Evolutionary conservation across 2,113 vertebrate species (phyloP).

Genomic region (Prionailurus bengalensis): DNA sequence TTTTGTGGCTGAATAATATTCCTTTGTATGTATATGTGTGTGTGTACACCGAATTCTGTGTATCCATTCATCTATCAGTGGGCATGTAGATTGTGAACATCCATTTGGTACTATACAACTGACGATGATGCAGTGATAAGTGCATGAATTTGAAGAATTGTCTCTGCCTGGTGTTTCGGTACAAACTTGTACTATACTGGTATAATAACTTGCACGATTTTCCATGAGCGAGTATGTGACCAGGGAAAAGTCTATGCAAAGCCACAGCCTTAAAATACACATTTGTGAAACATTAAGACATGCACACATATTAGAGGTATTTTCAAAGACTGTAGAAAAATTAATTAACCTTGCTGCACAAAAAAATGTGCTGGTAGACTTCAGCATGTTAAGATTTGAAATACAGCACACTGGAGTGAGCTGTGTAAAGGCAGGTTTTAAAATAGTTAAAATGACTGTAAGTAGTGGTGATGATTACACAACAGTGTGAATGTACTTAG

Average conservation of each 20-base stretch:
- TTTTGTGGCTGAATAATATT: constrained; percentile 4
- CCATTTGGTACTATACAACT: background rate
- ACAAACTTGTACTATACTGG: background rate
- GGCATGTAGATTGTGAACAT: background rate
- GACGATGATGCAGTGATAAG: background rate
- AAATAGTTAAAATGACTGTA: constrained; percentile 21
- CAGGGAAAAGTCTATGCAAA: background rate
- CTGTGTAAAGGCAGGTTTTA: background rate
- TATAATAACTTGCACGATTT: background rate
- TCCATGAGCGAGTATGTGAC: background rate
- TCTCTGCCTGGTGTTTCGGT: background rate
- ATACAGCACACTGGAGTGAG: constrained; percentile 23
- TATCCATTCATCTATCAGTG: background rate
- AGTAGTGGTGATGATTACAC: background rate
- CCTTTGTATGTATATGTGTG: background rate
- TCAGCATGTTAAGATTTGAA: background rate
- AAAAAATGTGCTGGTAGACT: background rate
- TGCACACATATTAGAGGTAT: background rate
- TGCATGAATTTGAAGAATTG: background rate
- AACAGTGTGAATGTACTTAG: background rate
- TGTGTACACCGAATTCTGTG: background rate
- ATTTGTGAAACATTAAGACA: background rate
- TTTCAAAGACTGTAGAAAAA: constrained; percentile 44
- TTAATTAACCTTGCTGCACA: background rate
- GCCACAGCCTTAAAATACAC: constrained; percentile 12